Evolutionary conservation across 1,140 invertebrate species (phyloP).

Genomic region (Acyrthosiphon pisum): DNA sequence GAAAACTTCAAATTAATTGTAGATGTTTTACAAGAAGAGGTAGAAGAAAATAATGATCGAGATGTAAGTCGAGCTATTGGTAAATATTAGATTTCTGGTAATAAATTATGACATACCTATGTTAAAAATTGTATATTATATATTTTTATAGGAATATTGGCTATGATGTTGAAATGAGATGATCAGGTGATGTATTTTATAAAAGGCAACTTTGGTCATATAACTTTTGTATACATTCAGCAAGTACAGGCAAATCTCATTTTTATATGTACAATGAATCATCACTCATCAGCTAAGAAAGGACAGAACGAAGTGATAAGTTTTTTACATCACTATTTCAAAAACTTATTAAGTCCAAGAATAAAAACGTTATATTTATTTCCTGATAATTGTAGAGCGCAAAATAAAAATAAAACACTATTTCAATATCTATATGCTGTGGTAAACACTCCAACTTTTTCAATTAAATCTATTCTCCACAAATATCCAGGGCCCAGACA

Average conservation of each 20-base stretch:
- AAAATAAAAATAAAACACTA: constrained; percentile 49
- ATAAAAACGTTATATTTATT: constrained; percentile 30
- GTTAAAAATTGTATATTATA: too few species aligned
- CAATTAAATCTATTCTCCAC: constrained; percentile 7
- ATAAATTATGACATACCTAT: too few species aligned
- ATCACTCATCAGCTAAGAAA: not conserved
- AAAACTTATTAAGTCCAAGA: not conserved
- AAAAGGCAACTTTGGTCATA: constrained; percentile 26
- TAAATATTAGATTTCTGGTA: not conserved
- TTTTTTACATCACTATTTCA: constrained; percentile 48
- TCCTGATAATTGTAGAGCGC: constrained; percentile 43
- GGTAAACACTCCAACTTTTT: not conserved
- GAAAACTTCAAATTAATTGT: too few species aligned
- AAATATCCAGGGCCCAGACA: not conserved
- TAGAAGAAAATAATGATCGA: not conserved
- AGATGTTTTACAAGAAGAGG: too few species aligned
- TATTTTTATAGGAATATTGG: too few species aligned
- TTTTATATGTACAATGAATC: constrained; percentile 15
- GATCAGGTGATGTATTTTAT: constrained; percentile 21
- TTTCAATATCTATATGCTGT: constrained; percentile 37
- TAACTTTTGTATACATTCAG: constrained; percentile 30
- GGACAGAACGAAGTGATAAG: constrained; percentile 27
- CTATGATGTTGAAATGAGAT: too few species aligned
- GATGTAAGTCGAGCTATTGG: not conserved
- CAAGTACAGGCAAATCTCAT: not conserved